Conservation (phyloP, 2,888 invertebrate species). For the Rhamphomyia laevipes region DNA sequence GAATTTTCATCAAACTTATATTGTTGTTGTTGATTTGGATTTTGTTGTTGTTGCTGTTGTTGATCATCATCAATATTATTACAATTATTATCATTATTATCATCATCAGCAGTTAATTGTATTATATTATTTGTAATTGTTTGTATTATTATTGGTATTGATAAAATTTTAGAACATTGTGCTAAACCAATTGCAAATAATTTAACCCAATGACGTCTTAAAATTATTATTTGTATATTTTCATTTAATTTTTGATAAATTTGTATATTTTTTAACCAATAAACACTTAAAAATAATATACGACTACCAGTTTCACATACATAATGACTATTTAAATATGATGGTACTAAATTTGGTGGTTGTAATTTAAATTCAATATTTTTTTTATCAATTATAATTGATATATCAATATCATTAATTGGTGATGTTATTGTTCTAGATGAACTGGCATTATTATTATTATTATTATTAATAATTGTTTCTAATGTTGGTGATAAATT, state of each 20-base stretch:
- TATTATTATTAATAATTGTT: neutral
- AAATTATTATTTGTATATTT: conserved; percentile 69
- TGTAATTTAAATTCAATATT: conserved; percentile 52
- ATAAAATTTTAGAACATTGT: conserved; percentile 69
- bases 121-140: conserved; percentile 53
- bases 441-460: conserved; percentile 9
- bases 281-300: conserved; percentile 76
- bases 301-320: conserved; percentile 92
- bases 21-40: neutral
- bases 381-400: conserved; percentile 47
- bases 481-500: no score
- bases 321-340: conserved; percentile 87
- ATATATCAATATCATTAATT: conserved; percentile 39
- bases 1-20: conserved; percentile 52
- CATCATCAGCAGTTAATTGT: conserved; percentile 27
- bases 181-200: conserved; percentile 82
- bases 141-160: conserved; percentile 68
- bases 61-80: neutral
- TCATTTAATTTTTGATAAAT: conserved; percentile 71
- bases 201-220: conserved; percentile 87
- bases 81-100: neutral
- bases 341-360: conserved; percentile 65
- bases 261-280: conserved; percentile 79
- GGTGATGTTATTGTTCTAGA: conserved; percentile 15
- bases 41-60: conserved; percentile 21